phyloP scores from a whole-genome alignment of 1,140 invertebrate genomes.

The Ctenoplectra terminalis region DNA sequence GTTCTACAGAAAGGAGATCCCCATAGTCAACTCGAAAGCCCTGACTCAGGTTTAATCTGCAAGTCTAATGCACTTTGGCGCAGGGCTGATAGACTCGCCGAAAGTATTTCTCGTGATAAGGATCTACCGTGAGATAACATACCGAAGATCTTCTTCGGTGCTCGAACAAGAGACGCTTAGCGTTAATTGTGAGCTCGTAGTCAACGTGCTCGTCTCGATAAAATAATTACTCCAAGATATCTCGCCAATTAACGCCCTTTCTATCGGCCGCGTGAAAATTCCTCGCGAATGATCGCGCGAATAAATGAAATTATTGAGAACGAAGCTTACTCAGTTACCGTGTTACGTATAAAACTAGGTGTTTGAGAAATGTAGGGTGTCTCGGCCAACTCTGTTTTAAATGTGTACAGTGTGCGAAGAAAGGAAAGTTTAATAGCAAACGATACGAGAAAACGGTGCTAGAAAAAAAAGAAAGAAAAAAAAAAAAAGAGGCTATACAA shows the following conservation, averaged over 20 bases:
- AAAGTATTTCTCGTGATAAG: conserved; percentile 48
- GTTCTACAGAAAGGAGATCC: neutral
- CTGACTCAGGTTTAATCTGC: conserved; percentile 41
- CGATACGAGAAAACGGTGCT: too few species aligned
- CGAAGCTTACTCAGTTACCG: neutral
- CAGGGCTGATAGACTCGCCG: conserved; percentile 29
- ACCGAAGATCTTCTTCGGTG: conserved; percentile 21
- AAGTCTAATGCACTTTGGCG: conserved; percentile 47
- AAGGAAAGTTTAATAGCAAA: too few species aligned
- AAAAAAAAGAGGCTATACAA: too few species aligned
- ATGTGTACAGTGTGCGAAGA: too few species aligned
- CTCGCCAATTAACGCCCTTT: conserved; percentile 36
- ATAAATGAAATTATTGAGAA: neutral
- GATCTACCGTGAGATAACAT: conserved; percentile 34
- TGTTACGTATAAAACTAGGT: neutral
- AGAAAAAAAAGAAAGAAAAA: too few species aligned
- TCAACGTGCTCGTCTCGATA: neutral
- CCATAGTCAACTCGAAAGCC: neutral
- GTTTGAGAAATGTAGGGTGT: too few species aligned
- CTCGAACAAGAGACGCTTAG: neutral
- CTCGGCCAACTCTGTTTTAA: too few species aligned
- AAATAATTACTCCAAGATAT: conserved; percentile 23
- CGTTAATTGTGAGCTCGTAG: conserved; percentile 34
- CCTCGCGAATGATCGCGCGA: neutral
- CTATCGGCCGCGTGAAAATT: neutral